Evolutionary conservation across 2,888 invertebrate genomes (phyloP), one percentile per base, ranked within the genome.

Genomic region (Tanytarsus gracilentus): DNA sequence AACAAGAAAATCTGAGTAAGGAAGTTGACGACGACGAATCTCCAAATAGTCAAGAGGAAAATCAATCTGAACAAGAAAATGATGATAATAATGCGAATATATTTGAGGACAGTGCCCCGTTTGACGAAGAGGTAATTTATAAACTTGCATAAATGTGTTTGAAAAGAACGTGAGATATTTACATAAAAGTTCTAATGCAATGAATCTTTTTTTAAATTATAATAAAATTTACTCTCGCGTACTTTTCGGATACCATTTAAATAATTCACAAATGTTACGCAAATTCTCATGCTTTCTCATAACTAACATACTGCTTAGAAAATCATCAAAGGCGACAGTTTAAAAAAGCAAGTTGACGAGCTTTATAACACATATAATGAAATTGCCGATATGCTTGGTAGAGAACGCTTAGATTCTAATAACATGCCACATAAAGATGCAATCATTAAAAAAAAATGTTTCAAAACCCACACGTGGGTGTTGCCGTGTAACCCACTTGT

Each of bases 11-110:
- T 48, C 63, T 62, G 65, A 29, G 59, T 63, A 63, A 68, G 5
- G 66, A 66, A 53, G 71, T 70, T 50, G 67, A 68, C 44, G 68
- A 69, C 33, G 68, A 69, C 23, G 66, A 66, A 18, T 64, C 63
- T 30, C 58, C 63, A 27, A 67, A 66, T 8, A 64, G 72, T 65
- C 36, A 69, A 69, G 16, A n/a, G 0, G 66, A 68, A 25, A 65
- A 68, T 25, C 66, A 66, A 53, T 64, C 65, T 49, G 63, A 63
- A 40, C 65, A 67, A 6, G 67, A 67, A 44, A 66, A 66, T 8
- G 64, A 65, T 25, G 66, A 66, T 25, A 65, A 66, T 16, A 62
- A 65, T 49, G 64, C 40, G 26, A 40, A 26, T 62, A 61, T 62
- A 29, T 60, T 39, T 39, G 62, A 61, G 53, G 53, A 58, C 33